Percentiles rank a stretch among this genome's conserved stretches.
phyloP scores from a whole-genome alignment of 1,140 invertebrate genomes.

The Drosophila novamexicana region DNA sequence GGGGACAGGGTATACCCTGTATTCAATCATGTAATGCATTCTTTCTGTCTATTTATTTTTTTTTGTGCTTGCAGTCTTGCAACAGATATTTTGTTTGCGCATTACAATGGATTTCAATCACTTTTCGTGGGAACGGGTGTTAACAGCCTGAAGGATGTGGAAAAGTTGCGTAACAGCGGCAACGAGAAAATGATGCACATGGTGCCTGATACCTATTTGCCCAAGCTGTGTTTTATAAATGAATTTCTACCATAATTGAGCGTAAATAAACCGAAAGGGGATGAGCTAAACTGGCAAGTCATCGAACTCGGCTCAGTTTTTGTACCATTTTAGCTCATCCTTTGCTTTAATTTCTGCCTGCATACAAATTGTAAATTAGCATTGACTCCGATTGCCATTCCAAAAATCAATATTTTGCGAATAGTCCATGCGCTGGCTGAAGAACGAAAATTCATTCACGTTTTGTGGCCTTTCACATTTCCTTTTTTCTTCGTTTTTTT shows the following conservation, averaged over 20 bases:
- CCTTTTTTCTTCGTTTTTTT: neutral
- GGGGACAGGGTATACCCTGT: too few species aligned
- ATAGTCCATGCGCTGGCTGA: neutral
- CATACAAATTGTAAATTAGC: conserved; percentile 68
- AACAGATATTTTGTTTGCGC: conserved; percentile 56
- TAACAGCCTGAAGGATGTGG: conserved; percentile 39
- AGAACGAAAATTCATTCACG: conserved; percentile 15
- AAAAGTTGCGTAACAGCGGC: conserved; percentile 19
- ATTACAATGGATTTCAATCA: conserved; percentile 63
- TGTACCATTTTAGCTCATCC: neutral
- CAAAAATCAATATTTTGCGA: conserved; percentile 60
- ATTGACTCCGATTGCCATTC: conserved; percentile 16
- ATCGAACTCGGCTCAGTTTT: neutral
- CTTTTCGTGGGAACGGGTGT: conserved; percentile 61
- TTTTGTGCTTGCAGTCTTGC: conserved; percentile 26
- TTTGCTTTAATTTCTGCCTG: conserved; percentile 3
- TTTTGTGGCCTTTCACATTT: conserved; percentile 18
- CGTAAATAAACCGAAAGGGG: neutral
- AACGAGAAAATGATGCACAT: conserved; percentile 27
- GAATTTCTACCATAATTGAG: conserved; percentile 52
- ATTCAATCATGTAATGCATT: too few species aligned
- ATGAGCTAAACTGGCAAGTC: neutral
- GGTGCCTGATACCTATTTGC: conserved; percentile 62
- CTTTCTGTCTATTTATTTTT: too few species aligned
- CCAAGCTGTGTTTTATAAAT: conserved; percentile 33